A percentile compares a stretch with the other conserved stretches of the same genome.
Evolutionary conservation across 2,888 invertebrate species (phyloP).

Genomic region (Scaptodrosophila latifasciaeformis): DNA sequence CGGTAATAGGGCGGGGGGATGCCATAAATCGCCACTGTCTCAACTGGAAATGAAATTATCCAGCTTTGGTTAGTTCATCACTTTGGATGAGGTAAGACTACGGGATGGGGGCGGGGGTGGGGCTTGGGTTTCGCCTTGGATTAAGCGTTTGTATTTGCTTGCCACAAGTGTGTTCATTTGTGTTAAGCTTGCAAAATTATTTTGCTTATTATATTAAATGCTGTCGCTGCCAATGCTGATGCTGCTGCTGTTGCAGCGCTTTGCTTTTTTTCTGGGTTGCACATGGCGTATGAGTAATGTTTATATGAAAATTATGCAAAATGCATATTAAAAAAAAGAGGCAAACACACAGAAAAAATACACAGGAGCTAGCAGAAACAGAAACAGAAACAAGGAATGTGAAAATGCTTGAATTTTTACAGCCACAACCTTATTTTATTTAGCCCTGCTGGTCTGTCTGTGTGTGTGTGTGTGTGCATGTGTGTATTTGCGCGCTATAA

Average conservation of each 20-base stretch:
- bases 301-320: conserved; percentile 67
- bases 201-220: conserved; percentile 51
- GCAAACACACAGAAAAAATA: conserved; percentile 7
- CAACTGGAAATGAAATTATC: too few species aligned
- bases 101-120: conserved; percentile 21
- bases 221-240: too few species aligned
- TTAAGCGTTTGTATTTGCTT: conserved; percentile 3
- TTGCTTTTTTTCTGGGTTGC: conserved; percentile 23
- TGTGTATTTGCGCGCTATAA: conserved; percentile 30
- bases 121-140: neutral
- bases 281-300: conserved; percentile 66
- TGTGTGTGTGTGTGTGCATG: conserved; percentile 19
- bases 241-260: conserved; percentile 14
- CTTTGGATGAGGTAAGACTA: conserved; percentile 3
- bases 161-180: conserved; percentile 59
- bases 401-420: too few species aligned
- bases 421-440: neutral
- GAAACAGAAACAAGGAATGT: too few species aligned
- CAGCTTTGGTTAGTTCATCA: neutral
- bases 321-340: conserved; percentile 53
- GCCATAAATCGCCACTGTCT: too few species aligned
- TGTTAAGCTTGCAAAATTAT: conserved; percentile 65
- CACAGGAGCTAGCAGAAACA: too few species aligned
- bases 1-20: neutral
- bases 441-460: conserved; percentile 2